Evolutionary conservation across 2,888 invertebrate species (phyloP).

Genomic region (Coenonympha glycerion): DNA sequence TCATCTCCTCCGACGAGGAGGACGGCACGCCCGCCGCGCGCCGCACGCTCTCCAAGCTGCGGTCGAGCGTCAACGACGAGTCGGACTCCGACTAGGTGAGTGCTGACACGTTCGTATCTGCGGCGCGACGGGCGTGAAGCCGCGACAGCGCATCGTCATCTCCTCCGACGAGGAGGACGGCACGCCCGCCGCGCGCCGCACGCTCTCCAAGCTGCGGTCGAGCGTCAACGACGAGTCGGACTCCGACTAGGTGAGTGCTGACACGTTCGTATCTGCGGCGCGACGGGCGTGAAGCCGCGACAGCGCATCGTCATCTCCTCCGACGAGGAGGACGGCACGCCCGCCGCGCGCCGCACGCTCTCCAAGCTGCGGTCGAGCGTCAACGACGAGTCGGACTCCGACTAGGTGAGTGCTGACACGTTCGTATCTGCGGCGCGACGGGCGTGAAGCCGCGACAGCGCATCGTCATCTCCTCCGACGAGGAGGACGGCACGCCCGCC

Average conservation of each 20-base stretch:
- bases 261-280: too few relatives aligned
- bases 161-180: conserved; percentile 73
- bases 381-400: conserved; percentile 59
- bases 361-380: conserved; percentile 66
- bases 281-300: conserved; percentile 68
- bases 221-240: conserved; percentile 63
- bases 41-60: conserved; percentile 66
- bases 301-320: conserved; percentile 73
- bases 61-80: conserved; percentile 62
- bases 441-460: conserved; percentile 70
- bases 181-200: conserved; percentile 66
- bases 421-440: too few relatives aligned
- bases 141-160: conserved; percentile 72
- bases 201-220: conserved; percentile 66
- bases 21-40: conserved; percentile 69
- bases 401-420: background rate
- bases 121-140: too few relatives aligned
- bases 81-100: conserved; percentile 41
- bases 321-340: conserved; percentile 74
- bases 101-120: too few relatives aligned
- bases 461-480: conserved; percentile 72
- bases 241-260: conserved; percentile 31
- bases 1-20: conserved; percentile 73
- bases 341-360: conserved; percentile 63
- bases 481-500: conserved; percentile 72